Conservation (phyloP, 2,113 vertebrate genomes). For the Poeciliopsis retropinna region DNA sequence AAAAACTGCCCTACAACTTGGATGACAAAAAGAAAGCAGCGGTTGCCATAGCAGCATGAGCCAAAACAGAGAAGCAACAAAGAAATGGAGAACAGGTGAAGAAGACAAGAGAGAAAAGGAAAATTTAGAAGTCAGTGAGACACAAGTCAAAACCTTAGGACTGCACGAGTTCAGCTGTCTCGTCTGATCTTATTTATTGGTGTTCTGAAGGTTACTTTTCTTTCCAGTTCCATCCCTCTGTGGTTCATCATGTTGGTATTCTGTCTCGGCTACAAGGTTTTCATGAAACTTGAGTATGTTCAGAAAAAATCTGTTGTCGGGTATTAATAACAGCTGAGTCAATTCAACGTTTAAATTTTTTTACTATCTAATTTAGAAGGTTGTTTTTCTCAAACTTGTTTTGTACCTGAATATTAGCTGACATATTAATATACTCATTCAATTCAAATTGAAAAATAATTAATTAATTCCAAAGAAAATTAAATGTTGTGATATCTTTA, state of each 20-base stretch:
- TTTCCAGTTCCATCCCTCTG: neutral
- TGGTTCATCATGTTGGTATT: neutral
- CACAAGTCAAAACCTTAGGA: neutral
- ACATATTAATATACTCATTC: no score
- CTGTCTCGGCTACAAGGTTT: neutral
- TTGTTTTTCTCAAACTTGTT: neutral
- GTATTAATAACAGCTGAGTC: neutral
- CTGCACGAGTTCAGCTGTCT: neutral
- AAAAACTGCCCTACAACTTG: slow-evolving; percentile 56
- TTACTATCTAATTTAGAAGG: neutral
- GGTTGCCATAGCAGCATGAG: slow-evolving; percentile 76
- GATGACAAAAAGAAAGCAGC: slow-evolving; percentile 60
- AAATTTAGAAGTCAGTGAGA: neutral
- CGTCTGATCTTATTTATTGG: neutral
- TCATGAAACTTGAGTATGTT: neutral
- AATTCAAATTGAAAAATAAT: no score
- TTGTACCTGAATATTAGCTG: no score
- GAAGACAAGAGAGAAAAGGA: neutral
- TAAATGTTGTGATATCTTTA: no score
- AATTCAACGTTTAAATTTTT: neutral
- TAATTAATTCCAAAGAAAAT: no score
- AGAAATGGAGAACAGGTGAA: neutral
- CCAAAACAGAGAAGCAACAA: slow-evolving; percentile 44
- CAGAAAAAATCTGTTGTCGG: neutral
- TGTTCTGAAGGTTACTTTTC: neutral